A percentile compares a stretch with the other conserved stretches of the same genome.
Conservation (phyloP, 2,113 vertebrate genomes). For the Epinephelus cyanopodus region DNA sequence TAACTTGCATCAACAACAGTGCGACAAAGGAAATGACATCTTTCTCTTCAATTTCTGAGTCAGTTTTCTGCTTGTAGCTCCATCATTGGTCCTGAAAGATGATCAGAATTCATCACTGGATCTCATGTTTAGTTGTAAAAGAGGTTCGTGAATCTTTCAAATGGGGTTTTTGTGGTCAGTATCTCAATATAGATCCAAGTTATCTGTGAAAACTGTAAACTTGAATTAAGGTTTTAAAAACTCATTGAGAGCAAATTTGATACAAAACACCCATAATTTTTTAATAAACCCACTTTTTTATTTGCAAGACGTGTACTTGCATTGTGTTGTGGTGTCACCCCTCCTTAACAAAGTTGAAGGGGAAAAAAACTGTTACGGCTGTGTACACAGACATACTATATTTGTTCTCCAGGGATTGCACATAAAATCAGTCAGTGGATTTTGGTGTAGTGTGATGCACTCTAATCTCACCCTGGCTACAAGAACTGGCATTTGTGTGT, state of each 20-base stretch:
- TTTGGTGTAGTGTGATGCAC: slow-evolving; percentile 2
- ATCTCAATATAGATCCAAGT: not conserved
- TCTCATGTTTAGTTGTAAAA: not conserved
- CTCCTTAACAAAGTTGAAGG: not conserved
- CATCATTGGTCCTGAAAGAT: not conserved
- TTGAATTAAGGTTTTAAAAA: not conserved
- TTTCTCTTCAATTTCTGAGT: not conserved
- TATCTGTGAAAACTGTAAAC: not conserved
- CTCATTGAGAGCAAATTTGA: not conserved
- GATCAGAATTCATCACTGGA: not conserved
- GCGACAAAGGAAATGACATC: not conserved
- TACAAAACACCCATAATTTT: not conserved
- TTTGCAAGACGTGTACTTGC: not conserved
- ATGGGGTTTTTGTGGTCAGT: slow-evolving; percentile 2
- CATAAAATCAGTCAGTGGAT: not conserved
- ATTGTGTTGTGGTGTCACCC: slow-evolving; percentile 6
- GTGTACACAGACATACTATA: not conserved
- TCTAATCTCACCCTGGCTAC: not conserved
- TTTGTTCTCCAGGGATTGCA: not conserved
- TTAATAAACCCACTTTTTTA: not conserved
- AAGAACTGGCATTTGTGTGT: not conserved
- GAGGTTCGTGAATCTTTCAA: not conserved
- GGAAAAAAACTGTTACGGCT: not conserved
- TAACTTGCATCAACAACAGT: not conserved
- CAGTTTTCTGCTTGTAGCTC: not conserved